A percentile compares a stretch with the other conserved stretches of the same genome.
Evolutionary conservation across 1,140 invertebrate genomes (phyloP).

Genomic region (Drosophila asahinai): DNA sequence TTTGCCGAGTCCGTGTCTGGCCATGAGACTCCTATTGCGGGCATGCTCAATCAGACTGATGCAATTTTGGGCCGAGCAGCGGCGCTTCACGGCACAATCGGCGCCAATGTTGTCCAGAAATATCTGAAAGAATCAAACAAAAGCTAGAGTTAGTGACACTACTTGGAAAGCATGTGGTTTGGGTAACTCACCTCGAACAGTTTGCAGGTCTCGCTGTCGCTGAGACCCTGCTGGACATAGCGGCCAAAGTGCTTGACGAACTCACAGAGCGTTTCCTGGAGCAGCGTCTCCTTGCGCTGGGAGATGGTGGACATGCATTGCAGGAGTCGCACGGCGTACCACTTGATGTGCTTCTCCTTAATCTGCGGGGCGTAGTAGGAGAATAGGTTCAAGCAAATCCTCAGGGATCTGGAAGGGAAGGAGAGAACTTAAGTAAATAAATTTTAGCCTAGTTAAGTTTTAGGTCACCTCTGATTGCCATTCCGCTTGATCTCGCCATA

Average conservation of each 20-base stretch:
- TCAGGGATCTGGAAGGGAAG: conserved; percentile 86
- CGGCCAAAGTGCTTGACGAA: conserved; percentile 90
- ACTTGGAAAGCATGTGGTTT: neutral
- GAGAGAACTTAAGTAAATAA: fast-evolving
- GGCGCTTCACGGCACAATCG: conserved; percentile 80
- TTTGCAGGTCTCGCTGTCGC: conserved; percentile 89
- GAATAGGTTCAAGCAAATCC: conserved; percentile 91
- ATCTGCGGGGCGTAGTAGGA: conserved; percentile 89
- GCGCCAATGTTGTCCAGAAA: conserved; percentile 72
- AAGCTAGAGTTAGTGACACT: conserved; percentile 12
- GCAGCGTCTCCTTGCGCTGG: conserved; percentile 89
- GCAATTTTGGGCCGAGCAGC: conserved; percentile 83
- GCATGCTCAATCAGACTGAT: conserved; percentile 83
- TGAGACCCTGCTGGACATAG: conserved; percentile 90
- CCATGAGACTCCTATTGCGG: conserved; percentile 76
- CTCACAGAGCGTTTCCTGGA: conserved; percentile 90
- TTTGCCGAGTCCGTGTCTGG: conserved; percentile 76
- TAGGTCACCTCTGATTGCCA: conserved; percentile 85
- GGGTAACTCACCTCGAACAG: conserved; percentile 84
- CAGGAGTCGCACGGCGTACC: conserved; percentile 90
- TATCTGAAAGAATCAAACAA: conserved; percentile 38
- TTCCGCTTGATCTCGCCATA: conserved; percentile 93
- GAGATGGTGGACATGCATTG: conserved; percentile 90
- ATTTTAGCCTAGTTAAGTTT: no score
- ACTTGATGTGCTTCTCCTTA: conserved; percentile 91